Evolutionary conservation across 2,888 invertebrate genomes (phyloP).

Genomic region (Plusia festucae): DNA sequence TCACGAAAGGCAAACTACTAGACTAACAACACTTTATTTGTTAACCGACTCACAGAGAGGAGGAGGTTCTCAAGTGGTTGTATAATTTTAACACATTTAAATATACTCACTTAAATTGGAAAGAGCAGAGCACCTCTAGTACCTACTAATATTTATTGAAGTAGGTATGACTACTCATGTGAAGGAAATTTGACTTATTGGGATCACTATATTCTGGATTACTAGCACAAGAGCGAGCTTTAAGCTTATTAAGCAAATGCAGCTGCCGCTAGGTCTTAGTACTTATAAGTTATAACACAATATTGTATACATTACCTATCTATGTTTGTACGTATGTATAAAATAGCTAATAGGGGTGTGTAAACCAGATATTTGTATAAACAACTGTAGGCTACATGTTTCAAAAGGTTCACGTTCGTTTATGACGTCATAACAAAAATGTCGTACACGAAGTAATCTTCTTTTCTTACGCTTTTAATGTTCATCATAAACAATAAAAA

Average conservation of each 20-base stretch:
- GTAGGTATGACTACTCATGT: too few species aligned
- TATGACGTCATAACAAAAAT: slow-evolving; percentile 5
- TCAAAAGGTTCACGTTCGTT: slow-evolving; percentile 2
- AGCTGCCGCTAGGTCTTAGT: not conserved
- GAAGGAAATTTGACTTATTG: not conserved
- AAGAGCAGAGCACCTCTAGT: too few species aligned
- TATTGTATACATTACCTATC: not conserved
- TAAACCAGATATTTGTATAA: too few species aligned
- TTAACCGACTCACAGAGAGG: too few species aligned
- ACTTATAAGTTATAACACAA: not conserved
- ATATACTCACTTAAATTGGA: too few species aligned
- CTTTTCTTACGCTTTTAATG: slow-evolving; percentile 38
- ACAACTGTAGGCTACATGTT: not conserved
- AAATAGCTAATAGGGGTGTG: not conserved
- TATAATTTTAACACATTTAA: too few species aligned
- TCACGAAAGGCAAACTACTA: too few species aligned
- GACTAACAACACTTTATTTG: too few species aligned
- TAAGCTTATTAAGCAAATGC: not conserved
- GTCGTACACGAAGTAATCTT: slow-evolving; percentile 18
- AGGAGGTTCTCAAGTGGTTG: too few species aligned
- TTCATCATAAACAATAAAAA: slow-evolving; percentile 43
- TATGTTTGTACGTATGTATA: not conserved
- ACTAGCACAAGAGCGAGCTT: not conserved
- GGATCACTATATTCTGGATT: not conserved
- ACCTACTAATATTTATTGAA: too few species aligned